Conservation (phyloP, 64 coral and sea anemone species). For the Stichodactyla helianthus region DNA sequence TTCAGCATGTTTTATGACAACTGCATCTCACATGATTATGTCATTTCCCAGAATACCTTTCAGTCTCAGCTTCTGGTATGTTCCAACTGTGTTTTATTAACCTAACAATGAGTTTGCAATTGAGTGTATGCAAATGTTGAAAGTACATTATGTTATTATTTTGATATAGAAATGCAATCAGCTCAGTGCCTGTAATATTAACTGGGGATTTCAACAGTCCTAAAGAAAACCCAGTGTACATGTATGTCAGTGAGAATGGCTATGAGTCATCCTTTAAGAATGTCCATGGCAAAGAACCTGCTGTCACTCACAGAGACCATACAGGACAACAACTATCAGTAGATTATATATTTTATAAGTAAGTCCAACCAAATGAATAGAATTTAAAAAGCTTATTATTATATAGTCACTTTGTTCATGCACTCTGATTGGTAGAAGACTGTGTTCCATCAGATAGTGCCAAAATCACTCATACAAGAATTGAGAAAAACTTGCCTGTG, state of each 20-base stretch:
- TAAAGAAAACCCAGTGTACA: slow-evolving; percentile 73
- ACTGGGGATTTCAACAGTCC: slow-evolving; percentile 89
- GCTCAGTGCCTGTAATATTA: slow-evolving; percentile 67
- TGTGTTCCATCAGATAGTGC: no score
- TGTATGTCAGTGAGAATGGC: slow-evolving; percentile 57
- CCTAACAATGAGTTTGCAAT: no score
- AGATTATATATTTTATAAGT: slow-evolving; percentile 99
- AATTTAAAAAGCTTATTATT: neutral
- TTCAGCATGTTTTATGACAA: no score
- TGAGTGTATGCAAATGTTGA: no score
- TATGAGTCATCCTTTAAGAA: slow-evolving; percentile 81
- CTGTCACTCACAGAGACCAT: slow-evolving; percentile 86
- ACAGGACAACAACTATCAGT: slow-evolving; percentile 66
- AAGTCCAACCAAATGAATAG: neutral
- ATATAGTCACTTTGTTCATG: no score
- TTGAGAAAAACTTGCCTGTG: no score
- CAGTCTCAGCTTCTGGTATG: no score
- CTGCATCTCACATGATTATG: no score
- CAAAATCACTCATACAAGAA: no score
- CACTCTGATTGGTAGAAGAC: neutral
- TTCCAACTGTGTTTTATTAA: no score
- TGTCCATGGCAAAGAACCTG: slow-evolving; percentile 72
- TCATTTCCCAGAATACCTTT: no score
- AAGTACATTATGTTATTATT: neutral
- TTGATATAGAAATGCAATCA: slow-evolving; percentile 58